Base-by-base conservation (phyloP, 2,888 invertebrate genomes). In the Suillia variegata region DNA sequence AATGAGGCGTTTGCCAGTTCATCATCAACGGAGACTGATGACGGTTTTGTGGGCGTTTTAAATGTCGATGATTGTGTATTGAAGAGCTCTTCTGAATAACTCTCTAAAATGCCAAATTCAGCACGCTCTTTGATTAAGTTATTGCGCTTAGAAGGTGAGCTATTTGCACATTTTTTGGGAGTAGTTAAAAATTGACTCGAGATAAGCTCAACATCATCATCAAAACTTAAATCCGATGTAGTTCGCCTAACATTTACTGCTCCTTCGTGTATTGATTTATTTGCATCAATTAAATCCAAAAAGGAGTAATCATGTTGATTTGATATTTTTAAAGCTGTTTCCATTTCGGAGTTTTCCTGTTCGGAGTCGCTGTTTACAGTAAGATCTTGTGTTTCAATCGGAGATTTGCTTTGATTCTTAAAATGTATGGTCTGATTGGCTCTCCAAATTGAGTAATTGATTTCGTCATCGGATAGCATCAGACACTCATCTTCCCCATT, bases 361-460 rank as follows among this genome's bases (percentile, higher is more conserved):
- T 15, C 42, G 18, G 15, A 17, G 24, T 47, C n/a, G 21, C 56
- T 8, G 24, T 38, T 48, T 18, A 51, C 12, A 2, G n/a, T 53
- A 15, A 26, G 17, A 15, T 55, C 49, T 5, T 24, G 33, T 2
- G 33, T 22, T 31, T 33, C 42, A 31, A 60, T 6, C 22, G 33
- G 55, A 2, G 68, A 65, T 57, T 71, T 76, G n/a, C n/a, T n/a
- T n/a, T n/a, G n/a, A n/a, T n/a, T n/a, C n/a, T n/a, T n/a, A n/a
- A n/a, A n/a, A n/a, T n/a, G n/a, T n/a, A n/a, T n/a, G n/a, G n/a
- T n/a, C n/a, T n/a, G n/a, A 54, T 76, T 66, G 6, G 77, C 73
- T 53, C 72, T 75, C 70, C 84, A 81, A 51, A 87, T 75, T 0
- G 88, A 88, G 79, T 88, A 88, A 70, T 88, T 86, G 20, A 88